Evolutionary conservation across 2,797 vertebrate genomes (phyloP).

Genomic region (Pseudochirops cupreus): DNA sequence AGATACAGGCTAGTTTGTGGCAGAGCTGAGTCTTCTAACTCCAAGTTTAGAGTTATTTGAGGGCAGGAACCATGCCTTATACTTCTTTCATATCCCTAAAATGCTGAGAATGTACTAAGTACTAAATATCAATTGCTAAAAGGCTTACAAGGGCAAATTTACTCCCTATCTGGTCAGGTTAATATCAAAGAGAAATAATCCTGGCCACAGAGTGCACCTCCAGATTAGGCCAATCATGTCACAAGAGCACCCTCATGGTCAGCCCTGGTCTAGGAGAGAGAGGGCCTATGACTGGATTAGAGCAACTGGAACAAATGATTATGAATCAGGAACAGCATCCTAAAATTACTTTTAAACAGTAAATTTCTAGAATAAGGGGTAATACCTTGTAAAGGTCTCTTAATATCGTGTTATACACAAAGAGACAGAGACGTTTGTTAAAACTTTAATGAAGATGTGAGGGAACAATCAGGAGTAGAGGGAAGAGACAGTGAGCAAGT

Average conservation of each 20-base stretch:
- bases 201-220: background rate
- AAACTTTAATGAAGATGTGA: background rate
- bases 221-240: background rate
- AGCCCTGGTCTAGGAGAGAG: background rate
- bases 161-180: background rate
- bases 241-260: background rate
- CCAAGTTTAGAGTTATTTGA: background rate
- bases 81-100: background rate
- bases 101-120: background rate
- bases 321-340: background rate
- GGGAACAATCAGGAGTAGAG: background rate
- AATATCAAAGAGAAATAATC: background rate
- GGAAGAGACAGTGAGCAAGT: background rate
- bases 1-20: background rate
- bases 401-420: background rate
- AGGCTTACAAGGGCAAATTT: background rate
- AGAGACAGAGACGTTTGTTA: background rate
- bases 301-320: background rate
- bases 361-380: background rate
- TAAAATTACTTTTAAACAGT: background rate
- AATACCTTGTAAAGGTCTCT: rapidly evolving
- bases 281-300: background rate
- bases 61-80: background rate
- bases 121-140: background rate
- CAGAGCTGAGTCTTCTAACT: background rate